Conservation (phyloP, 2,888 invertebrate genomes). For the Rutpela maculata region DNA sequence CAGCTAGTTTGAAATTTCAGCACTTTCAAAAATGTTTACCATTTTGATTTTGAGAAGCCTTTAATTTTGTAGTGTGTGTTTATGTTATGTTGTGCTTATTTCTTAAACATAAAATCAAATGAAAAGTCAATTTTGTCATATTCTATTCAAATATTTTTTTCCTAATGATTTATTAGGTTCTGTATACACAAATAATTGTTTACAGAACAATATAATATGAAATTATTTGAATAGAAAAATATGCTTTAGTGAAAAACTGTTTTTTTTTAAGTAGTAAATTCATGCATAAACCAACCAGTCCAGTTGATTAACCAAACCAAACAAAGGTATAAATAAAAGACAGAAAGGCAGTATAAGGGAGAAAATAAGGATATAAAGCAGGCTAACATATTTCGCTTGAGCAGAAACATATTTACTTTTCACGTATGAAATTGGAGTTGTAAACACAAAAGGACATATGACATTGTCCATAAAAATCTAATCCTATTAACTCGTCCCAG, state of each 20-base stretch:
- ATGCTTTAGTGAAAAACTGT: not conserved
- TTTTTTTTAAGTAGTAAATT: not conserved
- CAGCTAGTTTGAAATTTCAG: too few species aligned
- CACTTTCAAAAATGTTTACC: too few species aligned
- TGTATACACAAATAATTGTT: not conserved
- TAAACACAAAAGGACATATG: conserved; percentile 71
- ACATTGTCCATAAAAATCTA: conserved; percentile 73
- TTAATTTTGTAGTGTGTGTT: too few species aligned
- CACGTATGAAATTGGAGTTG: conserved; percentile 64
- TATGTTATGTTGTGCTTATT: too few species aligned
- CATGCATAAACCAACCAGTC: not conserved
- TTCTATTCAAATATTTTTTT: too few species aligned
- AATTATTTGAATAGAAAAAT: not conserved
- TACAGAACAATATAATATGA: not conserved
- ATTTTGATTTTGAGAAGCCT: too few species aligned
- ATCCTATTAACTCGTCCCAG: conserved; percentile 71
- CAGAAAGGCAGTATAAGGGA: conserved; percentile 10
- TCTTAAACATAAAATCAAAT: too few species aligned
- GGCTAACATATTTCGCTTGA: conserved; percentile 55
- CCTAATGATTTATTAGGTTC: too few species aligned
- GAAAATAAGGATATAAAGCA: conserved; percentile 53
- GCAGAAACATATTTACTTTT: conserved; percentile 66
- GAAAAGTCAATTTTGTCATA: too few species aligned
- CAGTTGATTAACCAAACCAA: conserved; percentile 28
- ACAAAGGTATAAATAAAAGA: conserved; percentile 26